Base-by-base conservation (phyloP, 2,113 vertebrate species). In the Bolborhynchus lineola region DNA sequence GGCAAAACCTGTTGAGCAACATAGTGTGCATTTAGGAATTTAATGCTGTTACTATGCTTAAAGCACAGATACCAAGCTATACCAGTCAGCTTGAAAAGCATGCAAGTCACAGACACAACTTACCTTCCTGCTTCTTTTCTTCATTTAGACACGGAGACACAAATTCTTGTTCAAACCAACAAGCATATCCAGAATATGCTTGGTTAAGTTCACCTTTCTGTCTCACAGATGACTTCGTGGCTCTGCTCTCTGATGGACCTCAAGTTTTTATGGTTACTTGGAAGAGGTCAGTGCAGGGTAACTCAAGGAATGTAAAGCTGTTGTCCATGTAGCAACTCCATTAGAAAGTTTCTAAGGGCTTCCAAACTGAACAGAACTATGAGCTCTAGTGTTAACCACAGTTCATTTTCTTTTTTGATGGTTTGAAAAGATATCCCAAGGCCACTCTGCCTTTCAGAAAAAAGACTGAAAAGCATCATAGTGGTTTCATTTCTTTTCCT, bases 1-100 rank as follows among this genome's bases (percentile, higher is more conserved):
- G 77, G 91, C 92, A 96, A 91, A 97, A 95, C 91, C 74, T 84
- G 88, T 92, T 93, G 74, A 89, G 37, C 86, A 83, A 71, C 0
- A 0, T 72, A 65, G 62, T 44, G 39, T 28, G 57, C 23, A 31
- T 82, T 94, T 85, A 82, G 62, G 65, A 94, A 85, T 72, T 71
- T 85, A 87, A 11, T 44, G 13, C 42, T 84, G 17, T 59, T 84
- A 35, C 64, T 93, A 59, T 26, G 68, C 47, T 88, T 47, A 94
- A 89, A 96, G 49, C 37, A 74, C 18, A 84, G 83, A 29, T 69
- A 64, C 25, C 72, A 84, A 82, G 41, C 62, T 91, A 25, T 76
- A 72, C 28, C 35, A 76, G 55, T 71, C 69, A 90, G 12, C 69
- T 76, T 96, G 77, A 91, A 69, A 95, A 93, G 20, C 13, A 16